Evolutionary conservation across 1,140 invertebrate species (phyloP), one percentile per base, ranked within the genome.

Genomic region (Triops cancriformis): DNA sequence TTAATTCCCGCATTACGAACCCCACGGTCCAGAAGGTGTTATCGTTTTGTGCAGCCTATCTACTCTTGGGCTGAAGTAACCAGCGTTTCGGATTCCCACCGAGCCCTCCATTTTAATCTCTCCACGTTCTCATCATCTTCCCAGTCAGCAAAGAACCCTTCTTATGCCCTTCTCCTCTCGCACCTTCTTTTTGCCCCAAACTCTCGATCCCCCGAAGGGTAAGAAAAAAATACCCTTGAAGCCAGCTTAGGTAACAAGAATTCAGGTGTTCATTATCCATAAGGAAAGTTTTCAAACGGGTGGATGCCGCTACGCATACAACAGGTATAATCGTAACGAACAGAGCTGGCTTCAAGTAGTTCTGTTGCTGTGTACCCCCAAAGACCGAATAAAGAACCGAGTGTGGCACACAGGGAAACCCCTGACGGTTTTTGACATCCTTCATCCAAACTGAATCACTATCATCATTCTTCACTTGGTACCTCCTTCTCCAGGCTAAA

Each of bases 321-420:
- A 64, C 51, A 64, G 51, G 51, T 64, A 64, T 64, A 64, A 64
- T 64, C 51, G 23, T 64, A 64, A 64, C 51, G 51, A 64, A 64
- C 51, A 23, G 51, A n/a, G 51, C 10, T 64, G 10, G 51, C 23
- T 64, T n/a, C 10, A n/a, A 9, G 51, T 64, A 64, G 51, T 64
- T 37, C n/a, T 64, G 51, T 23, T 18, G 14, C 51, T 64, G 51
- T 64, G n/a, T 64, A 64, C 51, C 51, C 51, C n/a, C n/a, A n/a
- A 18, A 64, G 51, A 64, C 6, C 51, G 18, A 18, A 6, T 23
- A 6, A 64, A 64, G 51, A 64, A 64, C 14, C 51, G 51, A 64
- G 51, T 64, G 7, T 64, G 14, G 9, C 23, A 64, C n/a, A 64
- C 23, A 64, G 23, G 10, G 23, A 23, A 64, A 6, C 23, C 14